Evolutionary conservation across 2,888 invertebrate species (phyloP), one percentile per base, ranked within the genome.

Genomic region (Lepidocyrtinus sp.): DNA sequence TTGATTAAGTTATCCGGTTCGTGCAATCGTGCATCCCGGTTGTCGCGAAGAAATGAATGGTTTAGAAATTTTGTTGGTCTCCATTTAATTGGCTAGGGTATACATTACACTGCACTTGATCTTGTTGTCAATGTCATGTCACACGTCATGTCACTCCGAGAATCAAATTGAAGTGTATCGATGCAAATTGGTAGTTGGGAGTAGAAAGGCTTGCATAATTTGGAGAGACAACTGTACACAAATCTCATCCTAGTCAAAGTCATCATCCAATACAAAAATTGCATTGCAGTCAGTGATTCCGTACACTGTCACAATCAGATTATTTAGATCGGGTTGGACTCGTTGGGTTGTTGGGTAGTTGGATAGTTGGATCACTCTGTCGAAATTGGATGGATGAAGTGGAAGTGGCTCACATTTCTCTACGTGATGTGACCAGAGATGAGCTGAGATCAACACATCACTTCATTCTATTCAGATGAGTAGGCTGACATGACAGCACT

Each of bases 41-140:
- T n/a, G n/a, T n/a, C n/a, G n/a, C n/a, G n/a, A n/a, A n/a, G n/a
- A n/a, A n/a, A n/a, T n/a, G n/a, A n/a, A n/a, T n/a, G n/a, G n/a
- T n/a, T n/a, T n/a, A n/a, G n/a, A n/a, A n/a, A n/a, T n/a, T n/a
- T n/a, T n/a, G n/a, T n/a, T n/a, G n/a, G n/a, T n/a, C n/a, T n/a
- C n/a, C n/a, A n/a, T n/a, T n/a, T 50, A 50, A 50, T 50, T 50
- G 50, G 50, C 50, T 50, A 1, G 15, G 15, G 15, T n/a, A 12
- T n/a, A 12, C 12, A 50, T n/a, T n/a, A 50, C 17, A 50, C 12
- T 50, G 50, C n/a, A n/a, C 50, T 50, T 50, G 50, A 50, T 50
- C 50, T 50, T 50, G 50, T 50, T 50, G 50, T 50, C 50, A 50
- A 50, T 50, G 50, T 50, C 50, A 50, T 50, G 50, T 50, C 50